These are phyloP conservation scores for Spicauda simplicius DNA, from an alignment of 2,888 invertebrate genomes.

Conservation along the genomic window DNA sequence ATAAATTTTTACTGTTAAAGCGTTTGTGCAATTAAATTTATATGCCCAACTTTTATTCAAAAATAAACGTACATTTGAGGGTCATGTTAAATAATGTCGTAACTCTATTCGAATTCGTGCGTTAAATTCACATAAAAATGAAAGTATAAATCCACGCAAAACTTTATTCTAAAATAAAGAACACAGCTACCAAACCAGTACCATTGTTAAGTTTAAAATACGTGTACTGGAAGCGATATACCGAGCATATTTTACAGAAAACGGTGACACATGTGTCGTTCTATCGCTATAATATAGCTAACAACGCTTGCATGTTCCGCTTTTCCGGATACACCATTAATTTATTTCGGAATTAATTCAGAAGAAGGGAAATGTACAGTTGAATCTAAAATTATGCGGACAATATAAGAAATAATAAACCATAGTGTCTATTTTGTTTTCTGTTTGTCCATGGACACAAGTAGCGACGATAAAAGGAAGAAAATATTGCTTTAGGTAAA, in stretches of 20 bases:
- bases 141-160: background rate
- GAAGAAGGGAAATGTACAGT: background rate
- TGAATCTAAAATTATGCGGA: too few relatives aligned
- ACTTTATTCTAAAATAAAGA: background rate
- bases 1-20: background rate
- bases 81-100: too few relatives aligned
- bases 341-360: background rate
- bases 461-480: too few relatives aligned
- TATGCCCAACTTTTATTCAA: background rate
- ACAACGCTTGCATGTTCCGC: slow-evolving; percentile 9
- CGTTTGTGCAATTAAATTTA: background rate
- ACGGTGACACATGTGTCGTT: slow-evolving; percentile 8
- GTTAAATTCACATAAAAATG: too few relatives aligned
- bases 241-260: slow-evolving; percentile 17
- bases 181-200: background rate
- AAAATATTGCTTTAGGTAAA: too few relatives aligned
- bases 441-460: too few relatives aligned
- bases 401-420: too few relatives aligned
- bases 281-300: background rate
- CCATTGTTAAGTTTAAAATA: background rate
- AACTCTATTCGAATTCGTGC: too few relatives aligned
- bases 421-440: too few relatives aligned
- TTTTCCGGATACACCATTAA: background rate
- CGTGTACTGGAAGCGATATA: slow-evolving; percentile 8
- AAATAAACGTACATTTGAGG: too few relatives aligned